phyloP scores from a whole-genome alignment of 2,113 vertebrate species.

The Sporophila hypoxantha region DNA sequence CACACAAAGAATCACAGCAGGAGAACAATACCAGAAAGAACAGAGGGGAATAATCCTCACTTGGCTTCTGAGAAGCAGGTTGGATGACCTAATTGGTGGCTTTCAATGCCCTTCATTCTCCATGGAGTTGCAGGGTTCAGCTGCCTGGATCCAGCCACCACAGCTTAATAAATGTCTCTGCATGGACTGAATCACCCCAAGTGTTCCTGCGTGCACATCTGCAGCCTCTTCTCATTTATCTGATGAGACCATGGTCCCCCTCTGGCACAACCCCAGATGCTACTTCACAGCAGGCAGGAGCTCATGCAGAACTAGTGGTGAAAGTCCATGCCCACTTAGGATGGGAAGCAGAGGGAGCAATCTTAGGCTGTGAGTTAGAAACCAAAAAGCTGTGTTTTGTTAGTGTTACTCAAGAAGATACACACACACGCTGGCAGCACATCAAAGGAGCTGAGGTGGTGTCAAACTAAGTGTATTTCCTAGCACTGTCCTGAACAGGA shows the following conservation, averaged over 20 bases:
- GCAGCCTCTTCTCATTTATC: not conserved
- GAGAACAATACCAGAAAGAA: constrained; percentile 33
- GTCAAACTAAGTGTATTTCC: not conserved
- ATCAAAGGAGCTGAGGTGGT: not conserved
- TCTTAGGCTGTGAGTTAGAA: not conserved
- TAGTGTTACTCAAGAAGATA: not conserved
- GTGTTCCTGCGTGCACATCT: not conserved
- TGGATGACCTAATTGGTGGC: constrained; percentile 19
- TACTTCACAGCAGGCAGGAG: constrained; percentile 1
- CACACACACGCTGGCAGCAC: not conserved
- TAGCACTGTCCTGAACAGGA: not conserved
- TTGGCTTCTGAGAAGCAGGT: constrained; percentile 14
- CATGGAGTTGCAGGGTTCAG: not conserved
- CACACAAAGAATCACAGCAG: constrained; percentile 19
- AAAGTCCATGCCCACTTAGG: not conserved
- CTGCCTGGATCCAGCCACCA: not conserved
- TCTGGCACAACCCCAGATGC: not conserved
- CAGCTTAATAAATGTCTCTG: constrained; percentile 4
- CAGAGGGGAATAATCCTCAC: constrained; percentile 7
- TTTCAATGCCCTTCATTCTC: constrained; percentile 20
- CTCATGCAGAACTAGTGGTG: not conserved
- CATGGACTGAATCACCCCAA: not conserved
- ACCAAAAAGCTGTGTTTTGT: not conserved
- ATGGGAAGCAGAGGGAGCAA: not conserved
- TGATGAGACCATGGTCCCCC: not conserved